These are phyloP conservation scores for Diorhabda sublineata DNA, from an alignment of 1,140 invertebrate species.

Conservation along the genomic window DNA sequence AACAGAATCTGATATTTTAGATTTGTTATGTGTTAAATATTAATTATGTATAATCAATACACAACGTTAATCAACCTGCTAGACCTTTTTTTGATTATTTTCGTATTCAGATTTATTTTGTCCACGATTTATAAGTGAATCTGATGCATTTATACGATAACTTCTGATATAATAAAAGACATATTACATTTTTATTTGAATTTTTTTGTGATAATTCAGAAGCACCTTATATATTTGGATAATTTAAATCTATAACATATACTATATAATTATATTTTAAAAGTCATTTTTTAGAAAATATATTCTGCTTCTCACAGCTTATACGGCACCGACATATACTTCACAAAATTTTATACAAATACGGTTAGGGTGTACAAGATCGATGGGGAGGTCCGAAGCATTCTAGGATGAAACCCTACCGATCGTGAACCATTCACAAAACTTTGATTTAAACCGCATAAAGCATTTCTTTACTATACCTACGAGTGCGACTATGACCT, in stretches of 20 bases:
- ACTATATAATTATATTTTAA: not conserved
- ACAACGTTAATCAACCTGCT: too few relatives aligned
- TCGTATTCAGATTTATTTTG: too few relatives aligned
- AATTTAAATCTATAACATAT: not conserved
- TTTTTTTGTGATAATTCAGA: too few relatives aligned
- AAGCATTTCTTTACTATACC: not conserved
- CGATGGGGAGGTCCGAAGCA: not conserved
- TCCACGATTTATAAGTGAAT: too few relatives aligned
- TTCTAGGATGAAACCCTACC: not conserved
- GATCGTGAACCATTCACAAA: constrained; percentile 1
- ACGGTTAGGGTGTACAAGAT: not conserved
- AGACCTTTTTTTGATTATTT: too few relatives aligned
- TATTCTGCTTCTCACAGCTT: not conserved
- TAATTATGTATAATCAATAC: too few relatives aligned
- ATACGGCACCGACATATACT: not conserved
- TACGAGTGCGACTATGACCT: not conserved
- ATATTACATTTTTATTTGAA: too few relatives aligned
- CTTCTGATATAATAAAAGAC: too few relatives aligned
- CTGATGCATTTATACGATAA: too few relatives aligned
- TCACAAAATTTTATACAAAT: not conserved
- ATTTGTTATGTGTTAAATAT: too few relatives aligned
- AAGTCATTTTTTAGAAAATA: not conserved
- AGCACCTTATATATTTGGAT: not conserved
- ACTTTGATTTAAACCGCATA: not conserved
- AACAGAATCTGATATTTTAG: too few relatives aligned